Evolutionary conservation across 2,888 invertebrate species (phyloP).

Genomic region (Trichogramma dendrolimi): DNA sequence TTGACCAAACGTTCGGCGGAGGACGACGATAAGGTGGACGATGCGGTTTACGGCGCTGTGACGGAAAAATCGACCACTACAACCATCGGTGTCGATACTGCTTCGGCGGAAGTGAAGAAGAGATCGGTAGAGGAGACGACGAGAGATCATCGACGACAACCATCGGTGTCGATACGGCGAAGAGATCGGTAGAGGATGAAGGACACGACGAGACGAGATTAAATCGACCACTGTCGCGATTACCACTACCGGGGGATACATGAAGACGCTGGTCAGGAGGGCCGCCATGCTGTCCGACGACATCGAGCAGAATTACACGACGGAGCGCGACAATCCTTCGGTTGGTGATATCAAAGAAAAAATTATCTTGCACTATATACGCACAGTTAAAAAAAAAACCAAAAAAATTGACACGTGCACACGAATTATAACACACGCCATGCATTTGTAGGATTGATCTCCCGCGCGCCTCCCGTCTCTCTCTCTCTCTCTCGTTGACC

Average conservation of each 20-base stretch:
- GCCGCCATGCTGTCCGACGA: too few species aligned
- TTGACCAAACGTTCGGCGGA: neutral
- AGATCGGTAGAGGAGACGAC: constrained; percentile 9
- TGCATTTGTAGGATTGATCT: constrained; percentile 20
- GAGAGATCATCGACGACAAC: too few species aligned
- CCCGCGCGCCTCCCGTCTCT: too few species aligned
- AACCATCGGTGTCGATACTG: neutral
- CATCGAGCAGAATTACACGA: too few species aligned
- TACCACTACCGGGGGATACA: too few species aligned
- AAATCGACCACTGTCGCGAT: too few species aligned
- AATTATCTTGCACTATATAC: too few species aligned
- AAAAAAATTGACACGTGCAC: neutral
- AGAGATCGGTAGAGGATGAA: constrained; percentile 7
- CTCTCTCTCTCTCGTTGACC: neutral
- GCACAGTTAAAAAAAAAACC: too few species aligned
- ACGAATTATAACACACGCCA: neutral
- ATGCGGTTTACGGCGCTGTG: neutral
- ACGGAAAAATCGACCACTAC: neutral
- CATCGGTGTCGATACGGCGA: neutral
- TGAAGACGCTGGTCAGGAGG: too few species aligned
- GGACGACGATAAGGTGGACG: neutral
- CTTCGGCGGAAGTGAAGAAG: neutral
- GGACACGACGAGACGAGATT: neutral
- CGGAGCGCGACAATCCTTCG: too few species aligned
- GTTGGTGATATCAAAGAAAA: too few species aligned